These are phyloP conservation scores for Lasiurus cinereus DNA, from an alignment of 2,113 vertebrate species.

Conservation along the genomic window DNA sequence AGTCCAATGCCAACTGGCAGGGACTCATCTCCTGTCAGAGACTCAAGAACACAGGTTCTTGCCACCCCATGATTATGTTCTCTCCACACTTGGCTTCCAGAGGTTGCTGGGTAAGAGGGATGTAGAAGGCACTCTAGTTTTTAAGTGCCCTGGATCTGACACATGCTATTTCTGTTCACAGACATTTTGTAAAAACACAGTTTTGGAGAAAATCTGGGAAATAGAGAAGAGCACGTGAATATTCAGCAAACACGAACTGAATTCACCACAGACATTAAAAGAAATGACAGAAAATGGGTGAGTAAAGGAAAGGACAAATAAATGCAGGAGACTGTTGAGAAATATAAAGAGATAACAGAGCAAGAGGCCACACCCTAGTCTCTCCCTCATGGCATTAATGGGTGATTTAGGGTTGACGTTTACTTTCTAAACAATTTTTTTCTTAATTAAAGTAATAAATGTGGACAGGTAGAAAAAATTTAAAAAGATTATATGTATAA, in stretches of 20 bases:
- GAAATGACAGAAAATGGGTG: neutral
- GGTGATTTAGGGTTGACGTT: neutral
- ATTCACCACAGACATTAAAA: neutral
- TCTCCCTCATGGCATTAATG: neutral
- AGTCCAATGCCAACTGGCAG: neutral
- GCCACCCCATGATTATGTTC: neutral
- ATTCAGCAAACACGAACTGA: neutral
- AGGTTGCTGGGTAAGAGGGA: neutral
- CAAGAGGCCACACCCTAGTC: neutral
- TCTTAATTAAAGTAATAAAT: slow-evolving; percentile 53
- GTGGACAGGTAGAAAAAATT: neutral
- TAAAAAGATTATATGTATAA: neutral
- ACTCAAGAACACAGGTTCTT: neutral
- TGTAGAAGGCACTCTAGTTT: neutral
- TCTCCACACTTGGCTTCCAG: neutral
- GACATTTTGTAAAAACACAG: neutral
- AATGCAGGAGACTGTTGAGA: neutral
- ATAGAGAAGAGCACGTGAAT: neutral
- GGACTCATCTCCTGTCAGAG: neutral
- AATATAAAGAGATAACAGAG: neutral
- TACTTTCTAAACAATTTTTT: slow-evolving; percentile 34
- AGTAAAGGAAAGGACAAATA: neutral
- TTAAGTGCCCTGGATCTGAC: neutral
- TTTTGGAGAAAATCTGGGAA: neutral
- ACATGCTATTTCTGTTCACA: neutral